Evolutionary conservation across 2,888 invertebrate species (phyloP).

Genomic region (Orthosia gothica): DNA sequence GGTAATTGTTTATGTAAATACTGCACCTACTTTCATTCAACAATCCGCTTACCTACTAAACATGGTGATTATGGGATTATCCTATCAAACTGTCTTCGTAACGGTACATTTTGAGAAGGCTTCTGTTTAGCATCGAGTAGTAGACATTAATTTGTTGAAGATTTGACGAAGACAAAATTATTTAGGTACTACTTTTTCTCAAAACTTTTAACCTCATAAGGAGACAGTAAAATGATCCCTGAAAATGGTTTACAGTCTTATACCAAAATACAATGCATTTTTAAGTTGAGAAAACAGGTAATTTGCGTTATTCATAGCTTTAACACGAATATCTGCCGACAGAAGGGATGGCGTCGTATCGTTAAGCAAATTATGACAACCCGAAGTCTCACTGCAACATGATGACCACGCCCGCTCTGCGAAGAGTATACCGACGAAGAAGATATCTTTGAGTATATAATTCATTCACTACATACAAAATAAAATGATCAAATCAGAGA

Average conservation of each 20-base stretch:
- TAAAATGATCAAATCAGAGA: background rate
- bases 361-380: too few relatives aligned
- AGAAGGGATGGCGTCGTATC: too few relatives aligned
- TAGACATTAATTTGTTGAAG: background rate
- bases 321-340: too few relatives aligned
- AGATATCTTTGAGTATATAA: background rate
- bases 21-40: slow-evolving; percentile 23
- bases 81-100: slow-evolving; percentile 20
- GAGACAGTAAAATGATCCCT: background rate
- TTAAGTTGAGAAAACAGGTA: background rate
- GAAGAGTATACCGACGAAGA: too few relatives aligned
- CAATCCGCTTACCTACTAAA: slow-evolving; percentile 18
- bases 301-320: background rate
- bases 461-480: background rate
- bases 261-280: background rate
- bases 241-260: background rate
- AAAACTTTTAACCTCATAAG: too few relatives aligned
- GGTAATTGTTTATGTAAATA: slow-evolving; percentile 14
- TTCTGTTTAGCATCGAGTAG: slow-evolving; percentile 3
- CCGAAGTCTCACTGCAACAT: too few relatives aligned
- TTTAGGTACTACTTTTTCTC: too few relatives aligned
- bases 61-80: slow-evolving; percentile 19
- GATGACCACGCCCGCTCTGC: too few relatives aligned
- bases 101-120: background rate
- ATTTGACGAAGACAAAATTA: background rate